Percentiles rank a stretch among this genome's conserved stretches.
These are phyloP conservation scores for Sweltsa coloradensis DNA, from an alignment of 1,140 invertebrate species.

Conservation along the genomic window DNA sequence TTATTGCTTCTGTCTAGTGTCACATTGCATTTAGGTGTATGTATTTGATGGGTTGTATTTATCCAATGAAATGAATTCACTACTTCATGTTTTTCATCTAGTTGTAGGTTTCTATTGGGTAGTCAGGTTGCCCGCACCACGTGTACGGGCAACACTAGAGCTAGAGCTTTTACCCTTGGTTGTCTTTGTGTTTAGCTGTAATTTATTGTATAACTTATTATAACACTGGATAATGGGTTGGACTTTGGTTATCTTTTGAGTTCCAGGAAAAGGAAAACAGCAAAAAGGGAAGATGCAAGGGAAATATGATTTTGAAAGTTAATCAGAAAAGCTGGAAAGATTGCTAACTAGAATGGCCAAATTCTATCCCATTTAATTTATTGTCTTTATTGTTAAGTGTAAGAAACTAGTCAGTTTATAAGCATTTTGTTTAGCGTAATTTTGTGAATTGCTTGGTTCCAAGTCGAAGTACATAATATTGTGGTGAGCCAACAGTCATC, in stretches of 20 bases:
- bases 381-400: conserved; percentile 17
- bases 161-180: conserved; percentile 20
- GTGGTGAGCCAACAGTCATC: conserved; percentile 13
- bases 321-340: conserved; percentile 16
- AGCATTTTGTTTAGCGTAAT: conserved; percentile 17
- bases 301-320: conserved; percentile 13
- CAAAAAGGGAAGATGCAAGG: conserved; percentile 13
- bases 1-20: conserved; percentile 19
- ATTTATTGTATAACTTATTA: conserved; percentile 21
- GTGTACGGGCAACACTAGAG: conserved; percentile 14
- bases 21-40: conserved; percentile 19
- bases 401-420: conserved; percentile 17
- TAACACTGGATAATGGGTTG: conserved; percentile 19
- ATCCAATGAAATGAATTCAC: conserved; percentile 18
- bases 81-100: conserved; percentile 19
- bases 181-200: conserved; percentile 22
- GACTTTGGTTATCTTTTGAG: conserved; percentile 23
- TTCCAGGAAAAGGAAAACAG: conserved; percentile 13
- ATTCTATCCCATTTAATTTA: conserved; percentile 23
- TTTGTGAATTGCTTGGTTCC: conserved; percentile 17
- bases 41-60: conserved; percentile 19
- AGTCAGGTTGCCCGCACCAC: conserved; percentile 10
- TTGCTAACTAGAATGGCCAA: conserved; percentile 24
- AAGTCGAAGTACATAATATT: conserved; percentile 14
- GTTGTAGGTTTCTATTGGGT: conserved; percentile 18